Base-by-base conservation (phyloP, 2,113 vertebrate genomes). In the Sceloporus tristichus region DNA sequence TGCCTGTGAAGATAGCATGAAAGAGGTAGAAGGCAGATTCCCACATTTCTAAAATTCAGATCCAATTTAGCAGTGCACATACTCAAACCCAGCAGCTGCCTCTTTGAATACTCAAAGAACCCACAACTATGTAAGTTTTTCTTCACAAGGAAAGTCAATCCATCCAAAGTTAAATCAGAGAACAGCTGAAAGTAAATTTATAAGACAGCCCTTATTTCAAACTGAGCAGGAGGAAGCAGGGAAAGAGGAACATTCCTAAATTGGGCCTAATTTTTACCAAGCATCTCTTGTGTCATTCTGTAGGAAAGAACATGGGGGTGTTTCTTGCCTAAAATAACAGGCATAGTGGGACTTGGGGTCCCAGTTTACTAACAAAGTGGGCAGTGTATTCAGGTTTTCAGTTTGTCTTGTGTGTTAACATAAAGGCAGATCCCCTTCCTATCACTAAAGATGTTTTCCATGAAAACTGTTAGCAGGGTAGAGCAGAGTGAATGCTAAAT, bases 401-500 rank as follows among this genome's bases (percentile, higher is more conserved):
- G 62, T 42, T 71, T 85, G 68, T 34, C 19, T 62, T 79, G 53
- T 29, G 27, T 62, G 11, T 62, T 62, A 62, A 62, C 59, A 62
- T 56, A 48, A 73, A 62, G 59, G 59, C 59, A 62, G 59, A 62
- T 62, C 59, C 11, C 59, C 18, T 65, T 56, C 25, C 25, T 13
- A 40, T 82, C 66, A 27, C 68, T 90, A 84, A 84, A 93, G 86
- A 71, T 92, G 11, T 93, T 87, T 0, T 0, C 1, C 89, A 21
- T 86, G n/a, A 87, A 19, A 79, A 6, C 66, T 86, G 0, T 88
- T 94, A 34, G 14, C 59, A 62, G 14, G 13, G 0, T 62, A 84
- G 87, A 81, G 19, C 71, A 91, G 90, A 91, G 66, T 62, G 83
- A 94, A 79, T 40, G 87, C 87, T 75, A 90, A 29, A 81, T 89